Conservation (phyloP, 2,797 vertebrate genomes). For the Sebastes iracundus region DNA sequence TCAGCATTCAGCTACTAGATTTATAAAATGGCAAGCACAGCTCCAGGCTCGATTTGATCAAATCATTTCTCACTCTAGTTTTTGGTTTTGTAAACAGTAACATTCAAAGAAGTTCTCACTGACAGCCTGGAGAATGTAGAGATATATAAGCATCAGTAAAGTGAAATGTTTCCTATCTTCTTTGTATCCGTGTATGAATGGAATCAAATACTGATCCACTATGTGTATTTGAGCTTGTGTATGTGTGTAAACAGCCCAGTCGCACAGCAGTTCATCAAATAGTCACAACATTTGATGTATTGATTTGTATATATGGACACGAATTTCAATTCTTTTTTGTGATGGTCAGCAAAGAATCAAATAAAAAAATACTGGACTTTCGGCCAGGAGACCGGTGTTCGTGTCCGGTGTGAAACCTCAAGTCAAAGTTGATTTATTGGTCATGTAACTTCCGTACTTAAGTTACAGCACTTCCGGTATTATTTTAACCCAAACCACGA, state of each 20-base stretch:
- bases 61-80: conserved; percentile 34
- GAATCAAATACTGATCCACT: conserved; percentile 29
- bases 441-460: too few species aligned
- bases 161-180: conserved; percentile 16
- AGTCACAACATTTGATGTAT: too few species aligned
- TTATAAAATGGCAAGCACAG: conserved; percentile 63
- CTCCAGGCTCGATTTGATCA: conserved; percentile 41
- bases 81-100: conserved; percentile 79
- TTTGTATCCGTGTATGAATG: conserved; percentile 23
- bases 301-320: too few species aligned
- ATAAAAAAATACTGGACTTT: too few species aligned
- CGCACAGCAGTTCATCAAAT: too few species aligned
- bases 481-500: too few species aligned
- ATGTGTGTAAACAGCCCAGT: conserved; percentile 2
- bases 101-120: conserved; percentile 57
- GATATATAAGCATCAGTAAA: conserved; percentile 36
- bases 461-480: too few species aligned
- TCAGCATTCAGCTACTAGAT: conserved; percentile 54
- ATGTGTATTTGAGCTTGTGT: conserved; percentile 35
- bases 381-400: too few species aligned
- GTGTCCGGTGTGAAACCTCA: too few species aligned
- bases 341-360: too few species aligned
- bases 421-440: too few species aligned
- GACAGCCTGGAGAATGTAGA: conserved; percentile 29
- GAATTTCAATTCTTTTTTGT: too few species aligned